A percentile compares a stretch with the other conserved stretches of the same genome.
These are phyloP conservation scores for Psephotus haematonotus DNA, from an alignment of 2,113 vertebrate species.

Conservation along the genomic window DNA sequence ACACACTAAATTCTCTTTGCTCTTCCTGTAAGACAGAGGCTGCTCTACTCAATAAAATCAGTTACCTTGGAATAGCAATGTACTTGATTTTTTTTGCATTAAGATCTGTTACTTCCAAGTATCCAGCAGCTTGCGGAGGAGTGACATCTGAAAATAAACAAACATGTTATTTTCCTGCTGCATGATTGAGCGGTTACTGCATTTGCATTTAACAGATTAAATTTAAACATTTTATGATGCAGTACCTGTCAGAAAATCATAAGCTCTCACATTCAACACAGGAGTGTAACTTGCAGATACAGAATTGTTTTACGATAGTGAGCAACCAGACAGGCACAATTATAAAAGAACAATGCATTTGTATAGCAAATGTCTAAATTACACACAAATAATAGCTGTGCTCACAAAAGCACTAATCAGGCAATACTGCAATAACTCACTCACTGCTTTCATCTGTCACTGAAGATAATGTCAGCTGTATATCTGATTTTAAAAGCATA, in stretches of 20 bases:
- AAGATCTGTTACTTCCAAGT: conserved; percentile 94
- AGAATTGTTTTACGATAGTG: not conserved
- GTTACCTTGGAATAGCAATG: conserved; percentile 91
- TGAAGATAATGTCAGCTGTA: not conserved
- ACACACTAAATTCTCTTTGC: not conserved
- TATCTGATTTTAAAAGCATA: not conserved
- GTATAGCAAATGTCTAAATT: not conserved
- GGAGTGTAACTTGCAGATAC: not conserved
- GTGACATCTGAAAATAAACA: conserved; percentile 81
- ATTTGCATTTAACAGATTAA: not conserved
- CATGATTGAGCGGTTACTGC: not conserved
- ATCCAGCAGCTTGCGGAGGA: conserved; percentile 86
- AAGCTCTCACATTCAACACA: not conserved
- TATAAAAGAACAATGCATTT: not conserved
- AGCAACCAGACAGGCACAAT: not conserved
- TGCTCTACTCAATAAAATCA: conserved; percentile 7
- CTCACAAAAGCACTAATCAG: conserved; percentile 11
- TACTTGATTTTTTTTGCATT: conserved; percentile 94
- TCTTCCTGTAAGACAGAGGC: not conserved
- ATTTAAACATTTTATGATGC: conserved; percentile 12
- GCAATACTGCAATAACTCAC: not conserved
- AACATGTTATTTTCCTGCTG: conserved; percentile 13
- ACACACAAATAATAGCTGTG: not conserved
- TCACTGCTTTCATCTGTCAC: not conserved
- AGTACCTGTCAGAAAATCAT: conserved; percentile 6